These are phyloP conservation scores for Anastrepha ludens DNA, from an alignment of 1,140 invertebrate genomes.

Conservation along the genomic window DNA sequence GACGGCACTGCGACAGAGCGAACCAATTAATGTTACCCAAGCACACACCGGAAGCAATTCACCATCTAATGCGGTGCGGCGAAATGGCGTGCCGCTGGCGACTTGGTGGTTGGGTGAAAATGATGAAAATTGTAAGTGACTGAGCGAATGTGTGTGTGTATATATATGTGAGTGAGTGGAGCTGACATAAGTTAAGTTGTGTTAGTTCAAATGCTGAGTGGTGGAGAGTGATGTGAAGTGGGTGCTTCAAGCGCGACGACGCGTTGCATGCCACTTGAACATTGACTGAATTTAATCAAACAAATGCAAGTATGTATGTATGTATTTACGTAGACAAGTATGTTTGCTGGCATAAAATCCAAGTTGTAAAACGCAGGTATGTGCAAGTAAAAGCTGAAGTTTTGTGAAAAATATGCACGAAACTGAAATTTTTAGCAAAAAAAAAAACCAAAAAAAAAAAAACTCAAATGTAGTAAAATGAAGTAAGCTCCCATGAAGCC, in stretches of 20 bases:
- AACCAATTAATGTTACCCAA: constrained; percentile 49
- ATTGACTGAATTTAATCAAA: constrained; percentile 40
- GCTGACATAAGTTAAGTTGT: neutral
- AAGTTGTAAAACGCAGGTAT: neutral
- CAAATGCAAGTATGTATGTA: neutral
- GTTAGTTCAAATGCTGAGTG: neutral
- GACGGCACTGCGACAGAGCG: constrained; percentile 7
- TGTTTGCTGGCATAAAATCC: neutral
- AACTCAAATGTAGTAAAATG: neutral
- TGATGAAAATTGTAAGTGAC: constrained; percentile 14
- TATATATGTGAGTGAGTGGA: neutral
- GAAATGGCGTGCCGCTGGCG: constrained; percentile 27
- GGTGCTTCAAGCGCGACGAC: constrained; percentile 6
- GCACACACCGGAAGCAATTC: constrained; percentile 46
- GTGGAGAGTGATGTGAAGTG: constrained; percentile 5
- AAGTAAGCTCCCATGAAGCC: neutral
- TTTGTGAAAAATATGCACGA: constrained; percentile 21
- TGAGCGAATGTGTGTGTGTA: neutral
- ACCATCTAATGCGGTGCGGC: constrained; percentile 19
- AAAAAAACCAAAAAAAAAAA: too few species aligned
- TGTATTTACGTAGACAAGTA: too few species aligned
- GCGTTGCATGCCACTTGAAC: constrained; percentile 34
- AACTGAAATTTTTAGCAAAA: neutral
- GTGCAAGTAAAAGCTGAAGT: neutral
- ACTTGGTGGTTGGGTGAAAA: constrained; percentile 25